Evolutionary conservation across 2,113 vertebrate genomes (phyloP), one percentile per base, ranked within the genome.

Genomic region (Garra rufa): DNA sequence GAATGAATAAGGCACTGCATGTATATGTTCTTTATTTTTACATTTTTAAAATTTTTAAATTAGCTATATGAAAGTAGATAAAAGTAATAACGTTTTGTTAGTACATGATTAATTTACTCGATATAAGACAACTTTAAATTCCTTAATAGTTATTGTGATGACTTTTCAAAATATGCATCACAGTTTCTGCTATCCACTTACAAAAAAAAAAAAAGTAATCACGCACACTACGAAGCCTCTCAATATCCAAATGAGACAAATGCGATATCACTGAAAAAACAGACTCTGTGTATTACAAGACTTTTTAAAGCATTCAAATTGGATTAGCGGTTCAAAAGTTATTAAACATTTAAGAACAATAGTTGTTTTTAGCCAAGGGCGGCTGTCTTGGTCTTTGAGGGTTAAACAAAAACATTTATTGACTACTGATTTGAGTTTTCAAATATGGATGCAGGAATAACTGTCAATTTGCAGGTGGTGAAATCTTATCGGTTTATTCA

Each of bases 391-490:
- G n/a, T n/a, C n/a, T n/a, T n/a, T n/a, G n/a, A n/a, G n/a, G n/a
- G n/a, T n/a, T n/a, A n/a, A n/a, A n/a, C n/a, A n/a, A n/a, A 70
- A 70, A 41, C 0, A 38, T 11, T 41, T 41, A 6, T 6, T 70
- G 67, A 69, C 65, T 41, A 28, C 6, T 14, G 3, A 3, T 30
- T 30, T 4, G 63, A 67, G 3, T 61, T 15, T 28, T 15, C 6
- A n/a, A 59, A 57, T 57, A 24, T 28, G 61, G 34, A 8, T 17
- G 34, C 9, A 65, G 28, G 8, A 34, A 3, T 28, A 15, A 74
- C 57, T 15, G 26, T 55, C 44, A 75, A 30, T 61, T 8, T 81
- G 59, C 19, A 75, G 59, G 13, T 71, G n/a, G 24, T 50, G 77
- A 34, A 38, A 69, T 76, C 59, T 24, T 24, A 21, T 50, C 17